Evolutionary conservation across 2,113 vertebrate genomes (phyloP).

Genomic region (Nothoprocta pentlandii): DNA sequence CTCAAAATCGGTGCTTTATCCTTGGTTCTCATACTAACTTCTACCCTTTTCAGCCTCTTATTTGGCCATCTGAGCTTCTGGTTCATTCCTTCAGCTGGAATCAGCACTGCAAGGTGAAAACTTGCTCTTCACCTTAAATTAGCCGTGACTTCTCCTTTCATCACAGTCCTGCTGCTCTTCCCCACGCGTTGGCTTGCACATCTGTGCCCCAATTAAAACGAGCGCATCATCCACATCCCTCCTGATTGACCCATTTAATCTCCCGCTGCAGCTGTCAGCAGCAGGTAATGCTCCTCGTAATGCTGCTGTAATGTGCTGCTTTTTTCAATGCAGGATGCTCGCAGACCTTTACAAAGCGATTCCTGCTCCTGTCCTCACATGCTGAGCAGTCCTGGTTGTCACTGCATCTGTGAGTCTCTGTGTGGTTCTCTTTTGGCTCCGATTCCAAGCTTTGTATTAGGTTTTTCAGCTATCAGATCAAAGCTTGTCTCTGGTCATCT

Average conservation of each 20-base stretch:
- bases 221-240: background rate
- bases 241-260: background rate
- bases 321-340: background rate
- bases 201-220: background rate
- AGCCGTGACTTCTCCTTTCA: background rate
- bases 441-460: background rate
- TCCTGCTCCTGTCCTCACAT: background rate
- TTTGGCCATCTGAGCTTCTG: background rate
- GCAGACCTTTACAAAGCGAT: accelerated
- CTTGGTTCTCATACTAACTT: background rate
- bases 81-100: background rate
- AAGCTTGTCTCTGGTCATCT: background rate
- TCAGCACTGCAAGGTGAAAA: background rate
- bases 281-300: background rate
- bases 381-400: background rate
- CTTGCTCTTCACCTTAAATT: background rate
- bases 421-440: background rate
- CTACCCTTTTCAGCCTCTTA: background rate
- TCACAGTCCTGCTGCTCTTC: background rate
- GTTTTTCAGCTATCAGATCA: background rate
- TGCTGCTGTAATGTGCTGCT: accelerated
- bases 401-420: background rate
- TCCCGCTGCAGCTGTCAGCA: background rate
- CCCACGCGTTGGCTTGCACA: accelerated
- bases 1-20: background rate